Evolutionary conservation across 2,113 vertebrate genomes (phyloP).

Genomic region (Pimephales promelas): DNA sequence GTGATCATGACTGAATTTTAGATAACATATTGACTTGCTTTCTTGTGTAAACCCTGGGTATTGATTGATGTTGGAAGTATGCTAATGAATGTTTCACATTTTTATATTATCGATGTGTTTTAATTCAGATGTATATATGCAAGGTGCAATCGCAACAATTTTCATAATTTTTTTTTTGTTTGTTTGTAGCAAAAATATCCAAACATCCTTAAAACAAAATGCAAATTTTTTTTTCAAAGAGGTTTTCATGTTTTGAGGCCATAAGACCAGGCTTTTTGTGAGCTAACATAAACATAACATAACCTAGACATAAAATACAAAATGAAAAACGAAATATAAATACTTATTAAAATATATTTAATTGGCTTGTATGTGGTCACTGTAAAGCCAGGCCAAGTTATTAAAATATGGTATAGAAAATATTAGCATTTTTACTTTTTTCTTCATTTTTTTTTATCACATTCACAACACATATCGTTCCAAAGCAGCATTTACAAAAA

Average conservation of each 20-base stretch:
- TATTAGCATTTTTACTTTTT: not conserved
- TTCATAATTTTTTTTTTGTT: not conserved
- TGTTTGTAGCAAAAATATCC: not conserved
- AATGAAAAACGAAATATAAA: no score
- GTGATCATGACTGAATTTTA: conserved; percentile 5
- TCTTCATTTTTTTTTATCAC: not conserved
- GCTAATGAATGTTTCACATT: not conserved
- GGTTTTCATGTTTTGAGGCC: not conserved
- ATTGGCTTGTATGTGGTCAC: not conserved
- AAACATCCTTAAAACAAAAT: not conserved
- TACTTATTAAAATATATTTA: no score
- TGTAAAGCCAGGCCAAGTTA: not conserved
- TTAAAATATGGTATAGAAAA: not conserved
- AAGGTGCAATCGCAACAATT: not conserved
- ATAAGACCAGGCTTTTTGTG: not conserved
- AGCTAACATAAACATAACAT: no score
- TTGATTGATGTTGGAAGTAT: conserved; percentile 14
- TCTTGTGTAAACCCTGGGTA: not conserved
- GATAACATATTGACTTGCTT: conserved; percentile 23
- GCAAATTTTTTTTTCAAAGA: not conserved
- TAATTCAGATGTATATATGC: no score
- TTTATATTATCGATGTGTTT: not conserved
- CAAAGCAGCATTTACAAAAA: not conserved
- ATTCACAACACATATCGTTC: no score
- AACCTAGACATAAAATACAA: not conserved